Evolutionary conservation across 2,797 vertebrate genomes (phyloP).

Genomic region (Tapera naevia): DNA sequence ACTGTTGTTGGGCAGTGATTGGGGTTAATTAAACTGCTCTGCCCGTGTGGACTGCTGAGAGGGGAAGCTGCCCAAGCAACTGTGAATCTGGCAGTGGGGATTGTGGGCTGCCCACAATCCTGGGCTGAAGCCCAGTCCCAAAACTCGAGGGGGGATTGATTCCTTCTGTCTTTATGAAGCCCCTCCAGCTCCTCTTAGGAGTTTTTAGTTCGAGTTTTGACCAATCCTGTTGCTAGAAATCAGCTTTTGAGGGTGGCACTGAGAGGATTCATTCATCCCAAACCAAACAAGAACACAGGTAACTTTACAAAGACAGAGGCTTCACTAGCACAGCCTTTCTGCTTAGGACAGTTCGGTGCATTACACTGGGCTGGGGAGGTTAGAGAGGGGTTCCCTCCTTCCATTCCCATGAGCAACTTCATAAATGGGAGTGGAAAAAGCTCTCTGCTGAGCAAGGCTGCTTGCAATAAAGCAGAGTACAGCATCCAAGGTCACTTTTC

Average conservation of each 20-base stretch:
- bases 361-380: not conserved
- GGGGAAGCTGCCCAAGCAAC: not conserved
- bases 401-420: not conserved
- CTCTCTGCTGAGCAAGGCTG: not conserved
- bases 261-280: not conserved
- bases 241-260: not conserved
- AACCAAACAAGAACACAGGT: not conserved
- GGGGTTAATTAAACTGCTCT: slow-evolving; percentile 4
- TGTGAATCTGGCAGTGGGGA: not conserved
- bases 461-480: accelerated
- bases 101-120: not conserved
- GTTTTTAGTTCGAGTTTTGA: not conserved
- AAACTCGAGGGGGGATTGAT: not conserved
- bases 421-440: not conserved
- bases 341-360: accelerated
- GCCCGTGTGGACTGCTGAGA: not conserved
- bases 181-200: not conserved
- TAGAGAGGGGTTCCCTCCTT: not conserved
- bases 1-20: not conserved
- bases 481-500: not conserved
- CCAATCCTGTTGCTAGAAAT: not conserved
- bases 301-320: not conserved
- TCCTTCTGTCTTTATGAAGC: not conserved
- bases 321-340: accelerated
- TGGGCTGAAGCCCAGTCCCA: not conserved